Evolutionary conservation across 2,888 invertebrate genomes (phyloP), one percentile per base, ranked within the genome.

Genomic region (Nezara viridula): DNA sequence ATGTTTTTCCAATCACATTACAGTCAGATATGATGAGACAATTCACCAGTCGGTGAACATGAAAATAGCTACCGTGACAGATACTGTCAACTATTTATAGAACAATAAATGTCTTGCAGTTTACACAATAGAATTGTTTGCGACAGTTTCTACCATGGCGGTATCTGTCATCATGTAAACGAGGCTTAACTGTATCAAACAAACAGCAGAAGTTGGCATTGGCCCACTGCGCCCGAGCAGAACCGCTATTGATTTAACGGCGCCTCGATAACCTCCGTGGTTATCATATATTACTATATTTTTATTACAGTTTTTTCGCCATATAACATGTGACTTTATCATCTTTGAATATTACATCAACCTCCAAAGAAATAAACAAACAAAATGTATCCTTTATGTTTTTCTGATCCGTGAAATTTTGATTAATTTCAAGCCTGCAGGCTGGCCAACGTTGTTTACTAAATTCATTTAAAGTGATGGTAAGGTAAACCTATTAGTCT

Each of bases 221-320:
- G 47, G 85, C 85, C 32, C 89, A 86, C 89, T 85, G 89, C 89
- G 89, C 89, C 85, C 85, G 55, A 40, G 89, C 85, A 85, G 52
- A 52, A 32, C 49, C n/a, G 50, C 52, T 86, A 86, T 86, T 86
- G 86, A 86, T 86, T 86, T 55, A 55, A n/a, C 9, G n/a, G 14
- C 19, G 5, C 21, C 66, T 37, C 32, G 19, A 19, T 73, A 73
- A 73, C 66, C 66, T 81, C 24, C 24, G 2, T 40, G 77, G 7
- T 77, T 77, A 77, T 21, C 77, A 9, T 77, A 21, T 2, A 55
- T 12, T 24, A 27, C 4, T 60, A 27, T 2, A 14, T 14, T 60
- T 60, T 27, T 27, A 60, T 60, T 10, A 32, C 37, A 7, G 9
- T 9, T 37, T 21, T 73, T 37, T 19, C 9, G 7, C 32, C 2